A percentile compares a stretch with the other conserved stretches of the same genome.
phyloP scores from a whole-genome alignment of 2,888 invertebrate species.

The Brachycybe producta region DNA sequence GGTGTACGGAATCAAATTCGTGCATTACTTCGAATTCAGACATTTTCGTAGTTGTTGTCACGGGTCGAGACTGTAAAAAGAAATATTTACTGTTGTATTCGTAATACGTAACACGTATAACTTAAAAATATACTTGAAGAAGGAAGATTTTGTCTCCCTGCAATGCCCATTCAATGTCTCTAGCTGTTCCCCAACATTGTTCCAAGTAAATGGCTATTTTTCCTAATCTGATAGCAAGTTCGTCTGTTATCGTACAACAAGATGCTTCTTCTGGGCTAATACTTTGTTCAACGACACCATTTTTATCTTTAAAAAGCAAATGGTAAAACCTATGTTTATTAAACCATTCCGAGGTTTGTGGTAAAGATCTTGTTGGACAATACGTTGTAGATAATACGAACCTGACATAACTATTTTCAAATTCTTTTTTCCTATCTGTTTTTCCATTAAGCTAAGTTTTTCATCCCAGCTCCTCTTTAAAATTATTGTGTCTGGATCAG shows the following conservation, averaged over 20 bases:
- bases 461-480: slow-evolving; percentile 42
- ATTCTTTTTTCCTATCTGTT: slow-evolving; percentile 9
- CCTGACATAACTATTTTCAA: slow-evolving; percentile 6
- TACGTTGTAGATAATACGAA: too few species aligned
- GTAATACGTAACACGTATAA: slow-evolving; percentile 1
- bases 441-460: slow-evolving; percentile 35
- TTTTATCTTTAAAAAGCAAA: slow-evolving; percentile 27
- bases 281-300: slow-evolving; percentile 34
- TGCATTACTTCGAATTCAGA: slow-evolving; percentile 63
- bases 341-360: too few species aligned
- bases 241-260: slow-evolving; percentile 37
- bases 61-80: slow-evolving; percentile 50
- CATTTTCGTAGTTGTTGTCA: slow-evolving; percentile 59
- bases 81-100: neutral
- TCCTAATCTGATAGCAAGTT: slow-evolving; percentile 44
- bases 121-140: slow-evolving; percentile 13
- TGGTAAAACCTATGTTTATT: too few species aligned
- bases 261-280: slow-evolving; percentile 30
- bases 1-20: slow-evolving; percentile 56
- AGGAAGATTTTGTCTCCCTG: slow-evolving; percentile 36
- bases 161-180: slow-evolving; percentile 73
- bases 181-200: slow-evolving; percentile 49
- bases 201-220: slow-evolving; percentile 48
- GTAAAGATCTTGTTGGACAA: too few species aligned
- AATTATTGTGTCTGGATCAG: slow-evolving; percentile 61